Conservation (phyloP, 2,113 vertebrate species). For the Struthidea cinerea region DNA sequence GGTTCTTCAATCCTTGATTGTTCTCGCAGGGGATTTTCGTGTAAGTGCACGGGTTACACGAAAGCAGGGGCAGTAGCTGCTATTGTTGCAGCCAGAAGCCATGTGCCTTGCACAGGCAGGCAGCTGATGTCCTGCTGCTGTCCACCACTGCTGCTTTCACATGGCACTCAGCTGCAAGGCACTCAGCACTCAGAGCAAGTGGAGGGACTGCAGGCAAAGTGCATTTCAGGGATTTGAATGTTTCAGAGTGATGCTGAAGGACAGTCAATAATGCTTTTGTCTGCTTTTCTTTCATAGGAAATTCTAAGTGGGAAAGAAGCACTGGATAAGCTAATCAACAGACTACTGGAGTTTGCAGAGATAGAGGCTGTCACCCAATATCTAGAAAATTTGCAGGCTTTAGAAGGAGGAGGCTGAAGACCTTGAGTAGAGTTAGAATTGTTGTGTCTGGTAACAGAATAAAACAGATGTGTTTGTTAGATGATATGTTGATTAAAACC, state of each 20-base stretch:
- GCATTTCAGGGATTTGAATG: neutral
- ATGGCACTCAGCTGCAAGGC: fast-evolving
- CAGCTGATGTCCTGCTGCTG: neutral
- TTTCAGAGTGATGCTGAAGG: neutral
- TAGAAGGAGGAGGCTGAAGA: conserved; percentile 32
- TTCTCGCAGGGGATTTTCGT: neutral
- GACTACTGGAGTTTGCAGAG: conserved; percentile 75
- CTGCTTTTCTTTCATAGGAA: conserved; percentile 67
- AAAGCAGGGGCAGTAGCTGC: neutral
- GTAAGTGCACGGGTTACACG: neutral
- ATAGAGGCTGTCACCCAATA: conserved; percentile 77
- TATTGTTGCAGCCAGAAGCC: neutral
- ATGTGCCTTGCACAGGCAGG: neutral
- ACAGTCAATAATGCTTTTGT: neutral
- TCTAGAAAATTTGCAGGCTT: conserved; percentile 67
- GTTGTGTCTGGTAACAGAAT: neutral
- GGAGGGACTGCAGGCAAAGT: neutral
- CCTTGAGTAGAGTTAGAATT: neutral
- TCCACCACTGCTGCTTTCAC: neutral
- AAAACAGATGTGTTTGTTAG: neutral
- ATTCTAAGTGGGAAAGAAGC: conserved; percentile 83
- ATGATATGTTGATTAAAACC: neutral
- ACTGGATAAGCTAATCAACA: conserved; percentile 81
- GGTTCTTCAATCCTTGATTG: neutral
- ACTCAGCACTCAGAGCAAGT: too few species aligned